Evolutionary conservation across 2,113 vertebrate genomes (phyloP), one percentile per base, ranked within the genome.

Genomic region (Vanacampus margaritifer): DNA sequence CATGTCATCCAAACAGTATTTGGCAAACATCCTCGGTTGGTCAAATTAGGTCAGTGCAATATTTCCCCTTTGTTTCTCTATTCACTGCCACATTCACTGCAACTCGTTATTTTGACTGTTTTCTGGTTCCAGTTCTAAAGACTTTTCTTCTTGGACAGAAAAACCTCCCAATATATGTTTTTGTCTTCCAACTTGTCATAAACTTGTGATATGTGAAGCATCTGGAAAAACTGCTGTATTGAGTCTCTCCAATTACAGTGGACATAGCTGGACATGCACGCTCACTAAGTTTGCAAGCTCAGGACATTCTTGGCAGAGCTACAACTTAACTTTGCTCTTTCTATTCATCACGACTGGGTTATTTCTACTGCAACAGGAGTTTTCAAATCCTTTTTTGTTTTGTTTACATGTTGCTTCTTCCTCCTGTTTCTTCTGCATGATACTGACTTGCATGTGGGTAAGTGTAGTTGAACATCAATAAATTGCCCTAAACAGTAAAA

Each of bases 1-100:
- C 19, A 19, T 39, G 48, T 64, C 51, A 51, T 6, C 39, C 50
- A 56, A 54, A 53, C 39, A 78, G 71, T 45, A 73, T 46, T 67
- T 71, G 58, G 82, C 56, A 9, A 28, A 43, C 12, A 26, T 65
- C 12, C 61, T 37, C 57, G 37, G 65, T 21, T 77, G 66, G 60
- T 74, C 64, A 71, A 74, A 75, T 71, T 24, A 54, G 51, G 51
- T 54, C 51, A 26, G 11, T 26, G 24, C 23, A 24, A 26, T 26
- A 54, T 54, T 54, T 54, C 51, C 51, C 51, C 11, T 54, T 26
- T 54, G 51, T 54, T 26, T 54, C 12, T 21, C 51, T 9, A 37
- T 37, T 36, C 8, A 36, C 28, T 21, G 32, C 21, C 32, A 37
- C 32, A 37, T 60, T 60, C 8, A 37, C n/a, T n/a, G n/a, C 21